phyloP scores from a whole-genome alignment of 2,888 invertebrate species.

The Trissolcus japonicus region DNA sequence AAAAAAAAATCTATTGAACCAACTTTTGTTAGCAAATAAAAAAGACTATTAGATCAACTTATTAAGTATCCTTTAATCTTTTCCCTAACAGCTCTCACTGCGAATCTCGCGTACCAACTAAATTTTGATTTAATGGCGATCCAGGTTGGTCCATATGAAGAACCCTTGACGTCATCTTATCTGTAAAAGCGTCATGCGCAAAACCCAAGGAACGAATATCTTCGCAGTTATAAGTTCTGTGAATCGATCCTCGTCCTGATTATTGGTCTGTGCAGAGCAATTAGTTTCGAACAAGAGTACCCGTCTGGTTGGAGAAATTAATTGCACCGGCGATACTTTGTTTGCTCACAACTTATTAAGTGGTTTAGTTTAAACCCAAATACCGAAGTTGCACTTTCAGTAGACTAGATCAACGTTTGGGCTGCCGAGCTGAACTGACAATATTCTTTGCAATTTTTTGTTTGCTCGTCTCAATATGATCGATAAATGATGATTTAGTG shows the following conservation, averaged over 20 bases:
- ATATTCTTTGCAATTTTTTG: too few relatives aligned
- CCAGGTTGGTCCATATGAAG: constrained; percentile 29
- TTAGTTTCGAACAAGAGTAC: constrained; percentile 16
- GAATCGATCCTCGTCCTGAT: constrained; percentile 32
- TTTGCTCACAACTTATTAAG: neutral
- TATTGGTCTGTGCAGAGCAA: constrained; percentile 23
- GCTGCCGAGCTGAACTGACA: neutral
- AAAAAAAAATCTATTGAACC: too few relatives aligned
- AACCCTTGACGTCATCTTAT: constrained; percentile 35
- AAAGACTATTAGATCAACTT: too few relatives aligned
- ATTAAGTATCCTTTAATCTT: too few relatives aligned
- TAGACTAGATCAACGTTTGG: constrained; percentile 3
- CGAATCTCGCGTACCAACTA: constrained; percentile 28
- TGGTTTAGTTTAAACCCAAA: constrained; percentile 13
- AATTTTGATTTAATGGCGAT: constrained; percentile 33
- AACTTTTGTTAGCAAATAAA: too few relatives aligned
- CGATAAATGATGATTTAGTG: too few relatives aligned
- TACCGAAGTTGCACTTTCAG: neutral
- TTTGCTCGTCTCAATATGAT: too few relatives aligned
- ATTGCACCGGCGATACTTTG: neutral
- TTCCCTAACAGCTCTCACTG: too few relatives aligned
- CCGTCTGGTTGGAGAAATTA: neutral
- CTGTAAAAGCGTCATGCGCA: constrained; percentile 46
- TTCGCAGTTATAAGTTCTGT: constrained; percentile 2
- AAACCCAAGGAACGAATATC: constrained; percentile 13